Evolutionary conservation across 2,797 vertebrate genomes (phyloP), one percentile per base, ranked within the genome.

Genomic region (Poecilia picta): DNA sequence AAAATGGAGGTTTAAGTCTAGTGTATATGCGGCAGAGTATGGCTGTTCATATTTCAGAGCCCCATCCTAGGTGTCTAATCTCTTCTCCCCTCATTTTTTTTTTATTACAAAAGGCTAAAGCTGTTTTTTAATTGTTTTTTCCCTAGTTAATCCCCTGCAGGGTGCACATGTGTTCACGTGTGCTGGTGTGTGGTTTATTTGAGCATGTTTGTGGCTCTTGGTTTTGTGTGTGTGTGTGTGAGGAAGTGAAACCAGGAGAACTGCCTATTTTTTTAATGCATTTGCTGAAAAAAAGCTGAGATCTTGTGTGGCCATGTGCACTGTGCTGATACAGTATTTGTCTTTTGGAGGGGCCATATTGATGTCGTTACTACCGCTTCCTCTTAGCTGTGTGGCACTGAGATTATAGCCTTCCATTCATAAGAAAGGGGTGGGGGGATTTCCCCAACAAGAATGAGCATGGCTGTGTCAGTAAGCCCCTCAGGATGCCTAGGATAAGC

Each of bases 1-100:
- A 95, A 95, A 95, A 95, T 95, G 94, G 94, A 93, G 94, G 91
- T 94, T 94, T 93, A 91, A 84, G 84, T 92, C 77, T 78, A 74
- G 84, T 72, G 81, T 93, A 92, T 91, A 92, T 79, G 82, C 89
- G 81, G 86, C 87, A 81, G 90, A 55, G 25, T 92, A 91, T 93
- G 92, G 89, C 87, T 81, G 81, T 89, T 93, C 87, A 88, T 87
- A 89, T 91, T 91, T 90, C 81, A 83, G 55, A 62, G 72, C 85
- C 80, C 66, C 80, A 83, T 92, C 85, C 86, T 75, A 78, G 87
- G 87, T 28, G 64, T 89, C 83, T 93, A 91, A 94, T 94, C 93
- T 87, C 59, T 81, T 82, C 49, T 78, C 82, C 23, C 82, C 84
- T 90, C 88, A 83, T 71, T 88, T 92, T 91, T 89, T 89, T 90